Evolutionary conservation across 2,797 vertebrate genomes (phyloP).

Genomic region (Spatula clypeata): DNA sequence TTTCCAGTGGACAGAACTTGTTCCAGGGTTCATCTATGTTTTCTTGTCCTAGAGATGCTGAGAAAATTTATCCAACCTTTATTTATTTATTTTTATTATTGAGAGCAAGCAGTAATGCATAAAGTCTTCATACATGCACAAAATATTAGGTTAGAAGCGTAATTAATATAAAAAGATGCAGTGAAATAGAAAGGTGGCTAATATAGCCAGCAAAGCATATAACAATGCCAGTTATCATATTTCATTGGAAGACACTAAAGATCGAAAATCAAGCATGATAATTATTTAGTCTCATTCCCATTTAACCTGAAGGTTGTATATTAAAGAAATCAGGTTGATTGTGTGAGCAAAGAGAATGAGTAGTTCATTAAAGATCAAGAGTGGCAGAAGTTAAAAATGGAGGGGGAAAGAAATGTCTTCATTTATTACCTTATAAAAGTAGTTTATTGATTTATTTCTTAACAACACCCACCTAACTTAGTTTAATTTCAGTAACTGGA

Average conservation of each 20-base stretch:
- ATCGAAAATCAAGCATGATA: slow-evolving; percentile 69
- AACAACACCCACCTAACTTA: not conserved
- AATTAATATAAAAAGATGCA: slow-evolving; percentile 79
- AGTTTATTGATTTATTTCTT: not conserved
- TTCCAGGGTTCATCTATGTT: not conserved
- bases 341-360: slow-evolving; percentile 48
- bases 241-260: slow-evolving; percentile 72
- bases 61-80: not conserved
- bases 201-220: slow-evolving; percentile 69
- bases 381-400: not conserved
- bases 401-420: not conserved
- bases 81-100: slow-evolving; percentile 53
- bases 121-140: slow-evolving; percentile 75
- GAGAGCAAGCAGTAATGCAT: slow-evolving; percentile 52
- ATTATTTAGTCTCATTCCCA: slow-evolving; percentile 72
- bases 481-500: not conserved
- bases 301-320: slow-evolving; percentile 76
- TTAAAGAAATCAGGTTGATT: slow-evolving; percentile 60
- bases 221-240: slow-evolving; percentile 69
- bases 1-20: not conserved
- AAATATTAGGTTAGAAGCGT: slow-evolving; percentile 70
- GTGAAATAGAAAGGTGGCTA: slow-evolving; percentile 69
- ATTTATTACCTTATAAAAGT: not conserved
- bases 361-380: slow-evolving; percentile 62
- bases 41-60: not conserved